Evolutionary conservation across 53 echinoderm and acorn worm genomes (phyloP).

Genomic region (Glandiceps talaboti): DNA sequence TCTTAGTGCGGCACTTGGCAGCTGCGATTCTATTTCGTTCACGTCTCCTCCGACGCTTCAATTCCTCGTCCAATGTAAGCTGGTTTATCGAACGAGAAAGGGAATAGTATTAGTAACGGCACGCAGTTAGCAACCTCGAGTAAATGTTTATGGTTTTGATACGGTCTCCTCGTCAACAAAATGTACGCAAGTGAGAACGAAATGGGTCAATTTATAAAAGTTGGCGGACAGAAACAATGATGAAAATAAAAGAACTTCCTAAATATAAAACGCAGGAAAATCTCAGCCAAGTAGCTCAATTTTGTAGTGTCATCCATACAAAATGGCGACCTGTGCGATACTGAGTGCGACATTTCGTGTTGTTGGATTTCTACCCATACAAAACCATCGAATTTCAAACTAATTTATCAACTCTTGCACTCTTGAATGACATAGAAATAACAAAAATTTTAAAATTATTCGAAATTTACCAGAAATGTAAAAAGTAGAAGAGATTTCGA

Average conservation of each 20-base stretch:
- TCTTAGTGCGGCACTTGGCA: neutral
- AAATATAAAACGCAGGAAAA: neutral
- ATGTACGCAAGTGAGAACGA: too few relatives aligned
- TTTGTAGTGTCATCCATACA: neutral
- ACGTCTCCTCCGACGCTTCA: neutral
- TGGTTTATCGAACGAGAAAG: too few relatives aligned
- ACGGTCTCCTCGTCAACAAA: too few relatives aligned
- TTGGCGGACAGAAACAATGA: too few relatives aligned
- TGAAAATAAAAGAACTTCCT: too few relatives aligned
- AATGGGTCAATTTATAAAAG: too few relatives aligned
- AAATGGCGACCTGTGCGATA: neutral
- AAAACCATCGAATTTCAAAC: neutral
- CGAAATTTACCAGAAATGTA: neutral
- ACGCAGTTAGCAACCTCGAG: too few relatives aligned
- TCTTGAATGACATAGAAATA: neutral
- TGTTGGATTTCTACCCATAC: neutral
- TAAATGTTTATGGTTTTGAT: too few relatives aligned
- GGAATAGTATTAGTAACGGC: too few relatives aligned
- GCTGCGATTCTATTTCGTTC: neutral
- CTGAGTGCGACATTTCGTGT: neutral
- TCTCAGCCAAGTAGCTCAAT: neutral
- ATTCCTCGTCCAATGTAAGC: neutral
- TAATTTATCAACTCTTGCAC: neutral
- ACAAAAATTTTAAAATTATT: neutral
- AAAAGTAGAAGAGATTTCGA: neutral